Conservation (phyloP, 2,113 vertebrate genomes). For the Gallinago jamesoni region DNA sequence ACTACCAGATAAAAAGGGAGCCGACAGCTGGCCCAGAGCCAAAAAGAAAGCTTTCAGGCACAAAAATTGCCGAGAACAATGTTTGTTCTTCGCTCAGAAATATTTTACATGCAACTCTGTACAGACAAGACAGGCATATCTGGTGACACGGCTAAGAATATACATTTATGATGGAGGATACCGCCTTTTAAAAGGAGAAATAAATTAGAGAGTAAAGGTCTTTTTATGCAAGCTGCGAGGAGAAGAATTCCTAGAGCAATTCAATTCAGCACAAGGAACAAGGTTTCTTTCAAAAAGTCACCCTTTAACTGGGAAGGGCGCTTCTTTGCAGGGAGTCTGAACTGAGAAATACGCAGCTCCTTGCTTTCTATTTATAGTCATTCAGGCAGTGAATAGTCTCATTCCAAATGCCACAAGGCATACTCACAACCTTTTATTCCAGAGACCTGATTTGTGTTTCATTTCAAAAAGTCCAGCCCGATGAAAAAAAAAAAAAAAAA, state of each 20-base stretch:
- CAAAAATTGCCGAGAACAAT: constrained; percentile 39
- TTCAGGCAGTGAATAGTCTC: constrained; percentile 81
- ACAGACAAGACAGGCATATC: neutral
- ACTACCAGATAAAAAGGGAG: constrained; percentile 73
- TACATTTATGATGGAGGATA: constrained; percentile 27
- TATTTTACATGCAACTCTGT: neutral
- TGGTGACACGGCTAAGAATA: neutral
- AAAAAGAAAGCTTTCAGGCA: constrained; percentile 64
- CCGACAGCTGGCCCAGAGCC: constrained; percentile 68
- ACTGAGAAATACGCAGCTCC: constrained; percentile 65
- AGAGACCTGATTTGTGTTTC: constrained; percentile 76
- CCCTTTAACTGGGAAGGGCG: constrained; percentile 65
- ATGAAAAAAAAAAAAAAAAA: neutral
- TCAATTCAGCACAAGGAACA: constrained; percentile 68
- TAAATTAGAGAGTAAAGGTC: constrained; percentile 60
- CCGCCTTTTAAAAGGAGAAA: constrained; percentile 37
- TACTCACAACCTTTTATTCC: constrained; percentile 75
- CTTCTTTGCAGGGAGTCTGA: constrained; percentile 62
- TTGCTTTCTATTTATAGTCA: constrained; percentile 79
- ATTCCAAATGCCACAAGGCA: constrained; percentile 81
- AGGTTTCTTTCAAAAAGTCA: constrained; percentile 72
- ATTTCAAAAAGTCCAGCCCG: constrained; percentile 62
- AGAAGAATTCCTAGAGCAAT: constrained; percentile 59
- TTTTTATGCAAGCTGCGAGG: constrained; percentile 39
- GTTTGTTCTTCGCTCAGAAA: constrained; percentile 3